Percentiles rank a stretch among this genome's conserved stretches.
These are phyloP conservation scores for Hyposoter dolosus DNA, from an alignment of 2,888 invertebrate genomes.

Conservation along the genomic window DNA sequence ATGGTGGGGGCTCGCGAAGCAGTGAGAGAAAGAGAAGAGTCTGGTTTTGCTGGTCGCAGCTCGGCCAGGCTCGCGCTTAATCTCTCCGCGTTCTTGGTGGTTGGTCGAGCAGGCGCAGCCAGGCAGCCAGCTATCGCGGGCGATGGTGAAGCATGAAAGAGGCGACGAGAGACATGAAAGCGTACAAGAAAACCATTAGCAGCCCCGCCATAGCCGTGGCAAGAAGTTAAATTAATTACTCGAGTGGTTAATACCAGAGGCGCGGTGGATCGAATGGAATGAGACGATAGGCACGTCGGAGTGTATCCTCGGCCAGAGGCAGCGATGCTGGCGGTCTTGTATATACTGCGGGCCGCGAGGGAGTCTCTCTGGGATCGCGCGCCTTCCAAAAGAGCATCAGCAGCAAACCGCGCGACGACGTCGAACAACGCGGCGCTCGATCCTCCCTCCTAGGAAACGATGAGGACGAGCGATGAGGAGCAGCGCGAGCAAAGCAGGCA, in stretches of 20 bases:
- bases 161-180: conserved; percentile 71
- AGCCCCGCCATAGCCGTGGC: conserved; percentile 79
- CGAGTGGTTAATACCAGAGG: conserved; percentile 70
- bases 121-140: neutral
- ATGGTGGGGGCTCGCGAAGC: neutral
- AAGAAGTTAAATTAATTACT: conserved; percentile 85
- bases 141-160: conserved; percentile 62
- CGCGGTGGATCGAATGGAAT: conserved; percentile 69
- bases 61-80: conserved; percentile 29
- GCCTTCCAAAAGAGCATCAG: conserved; percentile 40
- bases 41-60: neutral
- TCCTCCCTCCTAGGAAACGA: conserved; percentile 58
- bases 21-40: conserved; percentile 45
- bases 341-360: neutral
- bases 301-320: conserved; percentile 25
- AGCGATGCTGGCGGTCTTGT: conserved; percentile 48
- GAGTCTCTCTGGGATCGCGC: conserved; percentile 1
- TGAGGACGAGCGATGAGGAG: conserved; percentile 25
- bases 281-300: conserved; percentile 66
- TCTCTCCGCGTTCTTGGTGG: no score
- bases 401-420: conserved; percentile 7
- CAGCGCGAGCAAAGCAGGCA: no score
- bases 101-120: no score
- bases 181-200: conserved; percentile 82
- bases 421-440: conserved; percentile 35